Conservation (phyloP, 2,888 invertebrate species). For the Pheosia gnoma region DNA sequence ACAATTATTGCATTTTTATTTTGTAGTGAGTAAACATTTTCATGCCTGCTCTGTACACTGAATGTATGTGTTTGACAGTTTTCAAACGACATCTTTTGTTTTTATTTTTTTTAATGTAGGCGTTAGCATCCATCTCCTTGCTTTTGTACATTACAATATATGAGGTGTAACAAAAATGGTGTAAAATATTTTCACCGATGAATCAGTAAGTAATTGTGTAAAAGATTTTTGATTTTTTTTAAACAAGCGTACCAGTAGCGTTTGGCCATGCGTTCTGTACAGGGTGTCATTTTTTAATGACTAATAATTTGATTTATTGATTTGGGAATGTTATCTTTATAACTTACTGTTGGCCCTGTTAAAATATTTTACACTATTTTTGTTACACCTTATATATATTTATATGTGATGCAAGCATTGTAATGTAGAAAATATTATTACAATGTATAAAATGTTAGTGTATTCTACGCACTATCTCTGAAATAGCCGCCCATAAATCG, state of each 20-base stretch:
- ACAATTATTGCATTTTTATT: slow-evolving; percentile 43
- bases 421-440: background rate
- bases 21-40: slow-evolving; percentile 24
- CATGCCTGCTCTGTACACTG: background rate
- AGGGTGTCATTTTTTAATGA: no score
- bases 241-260: no score
- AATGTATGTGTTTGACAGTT: background rate
- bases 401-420: background rate
- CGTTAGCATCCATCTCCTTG: background rate
- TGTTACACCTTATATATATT: no score
- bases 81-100: background rate
- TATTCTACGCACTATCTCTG: background rate
- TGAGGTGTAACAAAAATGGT: no score
- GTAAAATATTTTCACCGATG: no score
- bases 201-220: no score
- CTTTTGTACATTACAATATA: background rate
- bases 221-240: no score
- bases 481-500: background rate
- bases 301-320: no score
- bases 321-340: no score
- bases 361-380: no score
- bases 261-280: no score
- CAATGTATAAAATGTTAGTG: slow-evolving; percentile 13
- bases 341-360: no score
- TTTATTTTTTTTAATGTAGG: background rate